phyloP scores from a whole-genome alignment of 2,888 invertebrate species.

The Ornithoptera priamus region DNA sequence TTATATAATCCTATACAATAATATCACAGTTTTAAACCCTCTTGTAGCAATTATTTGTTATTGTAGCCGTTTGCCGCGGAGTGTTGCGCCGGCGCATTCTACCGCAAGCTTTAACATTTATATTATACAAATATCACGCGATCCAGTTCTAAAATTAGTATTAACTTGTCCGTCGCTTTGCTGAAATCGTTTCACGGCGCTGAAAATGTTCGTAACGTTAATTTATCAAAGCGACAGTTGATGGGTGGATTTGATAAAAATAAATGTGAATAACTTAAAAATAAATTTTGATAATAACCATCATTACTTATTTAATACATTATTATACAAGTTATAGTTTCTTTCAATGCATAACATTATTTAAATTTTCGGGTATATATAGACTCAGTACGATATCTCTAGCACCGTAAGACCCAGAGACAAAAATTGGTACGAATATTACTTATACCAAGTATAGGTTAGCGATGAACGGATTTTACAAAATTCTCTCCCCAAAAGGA shows the following conservation, averaged over 20 bases:
- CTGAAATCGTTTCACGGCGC: constrained; percentile 51
- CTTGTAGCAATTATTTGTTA: not conserved
- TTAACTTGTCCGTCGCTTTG: constrained; percentile 42
- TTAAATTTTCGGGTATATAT: no score
- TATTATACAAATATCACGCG: constrained; percentile 48
- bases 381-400: no score
- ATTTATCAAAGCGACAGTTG: constrained; percentile 55
- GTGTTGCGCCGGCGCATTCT: constrained; percentile 35
- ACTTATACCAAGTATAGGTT: no score
- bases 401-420: no score
- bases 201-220: constrained; percentile 60
- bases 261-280: constrained; percentile 29
- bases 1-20: no score
- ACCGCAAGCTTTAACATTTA: constrained; percentile 41
- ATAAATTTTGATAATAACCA: no score
- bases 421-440: no score
- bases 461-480: no score
- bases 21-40: not conserved
- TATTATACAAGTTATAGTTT: no score
- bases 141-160: constrained; percentile 54
- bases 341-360: no score
- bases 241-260: constrained; percentile 22
- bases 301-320: no score
- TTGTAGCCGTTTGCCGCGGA: not conserved
- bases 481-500: no score